Percentiles rank a stretch among this genome's conserved stretches.
Evolutionary conservation across 2,113 vertebrate species (phyloP).

Genomic region (Rhinichthys klamathensis): DNA sequence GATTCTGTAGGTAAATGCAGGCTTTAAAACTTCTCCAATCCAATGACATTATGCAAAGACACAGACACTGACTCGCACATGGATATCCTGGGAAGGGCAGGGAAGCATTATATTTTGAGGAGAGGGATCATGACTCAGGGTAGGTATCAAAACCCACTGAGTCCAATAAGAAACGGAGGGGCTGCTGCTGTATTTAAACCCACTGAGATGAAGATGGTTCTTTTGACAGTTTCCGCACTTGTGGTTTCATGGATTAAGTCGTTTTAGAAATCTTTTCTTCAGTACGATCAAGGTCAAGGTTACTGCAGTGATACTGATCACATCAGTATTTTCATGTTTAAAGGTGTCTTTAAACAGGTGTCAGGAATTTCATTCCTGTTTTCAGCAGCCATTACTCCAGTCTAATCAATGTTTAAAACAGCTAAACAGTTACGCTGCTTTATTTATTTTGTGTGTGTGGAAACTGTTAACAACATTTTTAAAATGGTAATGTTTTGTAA

Average conservation of each 20-base stretch:
- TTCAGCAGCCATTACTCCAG: too few relatives aligned
- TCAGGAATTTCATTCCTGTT: neutral
- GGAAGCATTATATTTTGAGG: constrained; percentile 29
- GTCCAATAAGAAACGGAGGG: constrained; percentile 29
- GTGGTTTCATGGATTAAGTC: neutral
- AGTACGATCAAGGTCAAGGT: neutral
- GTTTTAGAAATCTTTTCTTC: neutral
- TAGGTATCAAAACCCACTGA: constrained; percentile 8
- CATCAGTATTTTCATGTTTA: neutral
- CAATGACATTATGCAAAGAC: constrained; percentile 24
- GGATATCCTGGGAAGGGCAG: constrained; percentile 36
- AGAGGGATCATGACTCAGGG: constrained; percentile 12
- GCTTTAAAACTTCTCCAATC: constrained; percentile 30
- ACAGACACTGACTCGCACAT: constrained; percentile 30
- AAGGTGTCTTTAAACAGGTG: too few relatives aligned
- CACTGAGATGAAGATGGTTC: neutral
- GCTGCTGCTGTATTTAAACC: constrained; percentile 1
- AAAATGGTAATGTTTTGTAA: too few relatives aligned
- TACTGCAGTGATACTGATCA: neutral
- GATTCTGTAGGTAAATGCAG: constrained; percentile 34
- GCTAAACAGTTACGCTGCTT: too few relatives aligned
- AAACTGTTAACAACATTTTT: too few relatives aligned
- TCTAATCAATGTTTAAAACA: too few relatives aligned
- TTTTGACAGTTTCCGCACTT: neutral
- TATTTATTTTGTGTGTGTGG: too few relatives aligned